These are phyloP conservation scores for Triplophysa dalaica DNA, from an alignment of 2,113 vertebrate genomes.

Conservation along the genomic window DNA sequence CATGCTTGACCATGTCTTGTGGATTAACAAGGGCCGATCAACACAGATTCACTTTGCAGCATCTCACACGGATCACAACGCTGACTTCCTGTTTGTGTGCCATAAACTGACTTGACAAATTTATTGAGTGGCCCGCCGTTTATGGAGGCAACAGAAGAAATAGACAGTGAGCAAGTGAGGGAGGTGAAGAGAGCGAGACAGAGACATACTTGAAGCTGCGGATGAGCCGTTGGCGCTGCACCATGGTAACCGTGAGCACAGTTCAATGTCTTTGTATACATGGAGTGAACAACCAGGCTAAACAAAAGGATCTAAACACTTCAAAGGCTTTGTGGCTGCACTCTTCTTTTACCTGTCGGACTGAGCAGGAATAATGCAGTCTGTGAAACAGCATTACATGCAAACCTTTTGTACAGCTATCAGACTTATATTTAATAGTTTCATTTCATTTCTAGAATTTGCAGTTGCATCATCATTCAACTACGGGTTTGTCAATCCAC, in stretches of 20 bases:
- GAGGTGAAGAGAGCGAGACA: constrained; percentile 19
- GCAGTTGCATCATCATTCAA: background rate
- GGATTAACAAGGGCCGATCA: constrained; percentile 36
- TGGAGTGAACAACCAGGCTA: constrained; percentile 26
- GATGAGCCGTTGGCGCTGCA: background rate
- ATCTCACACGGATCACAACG: background rate
- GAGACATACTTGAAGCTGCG: constrained; percentile 19
- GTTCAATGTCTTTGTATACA: background rate
- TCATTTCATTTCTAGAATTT: background rate
- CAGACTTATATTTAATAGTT: background rate
- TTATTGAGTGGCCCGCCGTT: constrained; percentile 33
- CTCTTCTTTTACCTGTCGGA: constrained; percentile 22
- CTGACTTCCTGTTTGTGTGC: constrained; percentile 14
- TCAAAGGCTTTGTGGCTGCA: background rate
- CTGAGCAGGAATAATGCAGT: constrained; percentile 11
- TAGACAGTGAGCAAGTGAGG: background rate
- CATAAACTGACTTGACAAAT: constrained; percentile 25
- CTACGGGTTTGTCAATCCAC: no score
- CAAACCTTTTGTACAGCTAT: background rate
- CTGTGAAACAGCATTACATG: background rate
- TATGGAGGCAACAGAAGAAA: constrained; percentile 11
- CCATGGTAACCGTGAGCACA: constrained; percentile 37
- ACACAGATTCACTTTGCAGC: background rate
- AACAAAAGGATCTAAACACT: constrained; percentile 32
- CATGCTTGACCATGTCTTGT: constrained; percentile 9